Conservation (phyloP, 2,113 vertebrate genomes). For the Charina bottae region DNA sequence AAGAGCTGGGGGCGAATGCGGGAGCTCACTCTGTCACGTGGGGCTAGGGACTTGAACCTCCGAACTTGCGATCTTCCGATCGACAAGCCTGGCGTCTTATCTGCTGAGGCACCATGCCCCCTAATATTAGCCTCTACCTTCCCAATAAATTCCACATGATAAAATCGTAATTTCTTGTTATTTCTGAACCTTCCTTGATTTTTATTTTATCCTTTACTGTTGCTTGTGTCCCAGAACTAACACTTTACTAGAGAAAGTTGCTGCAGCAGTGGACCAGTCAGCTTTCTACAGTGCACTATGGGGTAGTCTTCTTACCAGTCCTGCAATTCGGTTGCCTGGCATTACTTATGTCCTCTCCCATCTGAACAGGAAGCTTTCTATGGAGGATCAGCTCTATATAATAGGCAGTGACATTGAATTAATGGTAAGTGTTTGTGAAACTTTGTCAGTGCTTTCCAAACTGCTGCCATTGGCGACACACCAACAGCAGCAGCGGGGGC, state of each 20-base stretch:
- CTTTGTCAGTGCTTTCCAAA: too few relatives aligned
- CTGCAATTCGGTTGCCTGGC: slow-evolving; percentile 92
- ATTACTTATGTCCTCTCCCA: slow-evolving; percentile 95
- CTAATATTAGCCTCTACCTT: not conserved
- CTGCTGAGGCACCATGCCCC: too few relatives aligned
- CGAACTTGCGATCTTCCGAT: too few relatives aligned
- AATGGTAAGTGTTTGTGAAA: slow-evolving; percentile 82
- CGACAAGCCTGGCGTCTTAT: too few relatives aligned
- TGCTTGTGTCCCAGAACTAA: slow-evolving; percentile 82
- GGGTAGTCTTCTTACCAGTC: slow-evolving; percentile 98
- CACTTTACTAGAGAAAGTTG: slow-evolving; percentile 93
- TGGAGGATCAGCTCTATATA: slow-evolving; percentile 98
- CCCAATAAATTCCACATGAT: not conserved
- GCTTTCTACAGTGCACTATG: slow-evolving; percentile 97
- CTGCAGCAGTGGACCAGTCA: slow-evolving; percentile 92
- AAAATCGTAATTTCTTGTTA: not conserved
- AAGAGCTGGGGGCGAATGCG: too few relatives aligned
- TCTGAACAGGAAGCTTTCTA: slow-evolving; percentile 95
- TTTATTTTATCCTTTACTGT: slow-evolving; percentile 12
- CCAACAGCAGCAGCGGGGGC: too few relatives aligned
- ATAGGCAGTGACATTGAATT: slow-evolving; percentile 98
- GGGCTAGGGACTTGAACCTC: too few relatives aligned
- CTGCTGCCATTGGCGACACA: too few relatives aligned
- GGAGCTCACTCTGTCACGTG: too few relatives aligned
- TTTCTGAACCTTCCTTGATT: not conserved